phyloP scores from a whole-genome alignment of 2,888 invertebrate species.

The Acanthoscelides obtectus region DNA sequence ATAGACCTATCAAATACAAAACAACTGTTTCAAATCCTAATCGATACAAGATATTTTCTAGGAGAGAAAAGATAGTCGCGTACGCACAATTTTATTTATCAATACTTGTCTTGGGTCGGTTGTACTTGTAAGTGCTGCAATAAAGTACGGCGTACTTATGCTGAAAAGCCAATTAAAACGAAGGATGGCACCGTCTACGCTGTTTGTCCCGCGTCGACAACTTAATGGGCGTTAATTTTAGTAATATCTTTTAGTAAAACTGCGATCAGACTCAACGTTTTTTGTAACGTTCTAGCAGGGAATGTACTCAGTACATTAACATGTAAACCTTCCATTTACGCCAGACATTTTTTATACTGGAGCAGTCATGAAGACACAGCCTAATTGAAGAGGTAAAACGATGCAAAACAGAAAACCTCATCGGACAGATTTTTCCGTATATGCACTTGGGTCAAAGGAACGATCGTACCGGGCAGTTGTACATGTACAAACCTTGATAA shows the following conservation, averaged over 20 bases:
- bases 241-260: neutral
- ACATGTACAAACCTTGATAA: too few relatives aligned
- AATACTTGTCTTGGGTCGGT: neutral
- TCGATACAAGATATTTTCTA: neutral
- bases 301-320: too few relatives aligned
- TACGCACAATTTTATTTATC: neutral
- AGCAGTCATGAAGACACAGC: too few relatives aligned
- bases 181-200: neutral
- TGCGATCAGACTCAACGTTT: too few relatives aligned
- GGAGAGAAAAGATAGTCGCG: neutral
- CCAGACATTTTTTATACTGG: too few relatives aligned
- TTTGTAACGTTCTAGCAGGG: too few relatives aligned
- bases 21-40: neutral
- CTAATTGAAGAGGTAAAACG: too few relatives aligned
- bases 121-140: neutral
- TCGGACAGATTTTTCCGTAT: too few relatives aligned
- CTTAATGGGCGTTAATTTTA: neutral
- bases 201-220: neutral
- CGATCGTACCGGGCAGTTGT: too few relatives aligned
- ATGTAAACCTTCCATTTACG: too few relatives aligned
- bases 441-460: too few relatives aligned
- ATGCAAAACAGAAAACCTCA: too few relatives aligned
- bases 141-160: neutral
- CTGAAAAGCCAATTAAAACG: neutral
- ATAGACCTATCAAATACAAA: neutral